Evolutionary conservation across 53 echinoderm and acorn worm genomes (phyloP), one percentile per base, ranked within the genome.

Genomic region (Hippasteria phrygiana): DNA sequence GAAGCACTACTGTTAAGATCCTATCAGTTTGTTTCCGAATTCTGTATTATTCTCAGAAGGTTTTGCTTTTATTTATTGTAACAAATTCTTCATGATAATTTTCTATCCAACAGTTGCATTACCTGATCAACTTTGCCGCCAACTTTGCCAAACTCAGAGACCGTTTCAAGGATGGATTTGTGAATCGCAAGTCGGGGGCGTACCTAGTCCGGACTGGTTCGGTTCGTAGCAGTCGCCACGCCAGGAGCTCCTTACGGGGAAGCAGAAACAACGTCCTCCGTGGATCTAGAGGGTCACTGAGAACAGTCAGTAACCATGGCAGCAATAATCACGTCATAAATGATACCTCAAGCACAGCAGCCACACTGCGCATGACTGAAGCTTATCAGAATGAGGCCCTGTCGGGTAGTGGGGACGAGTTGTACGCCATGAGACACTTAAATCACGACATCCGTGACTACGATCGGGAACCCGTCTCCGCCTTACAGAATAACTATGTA

Each of bases 61-160:
- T 53, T 54, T 43, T 12, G 34, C 14, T 55, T 50, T 31, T 6
- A n/a, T 45, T 10, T 29, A 66, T 42, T 20, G 17, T 31, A 24
- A 48, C 29, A 47, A n/a, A 20, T 77, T 87, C 31, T 38, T 80
- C 17, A 41, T 54, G 5, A 14, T 53, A 56, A 48, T 51, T 13
- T 70, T 77, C 67, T 43, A 70, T 16, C 66, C 87, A 45, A 72
- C 40, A 97, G 97, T 41, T 95, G 22, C 95, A 93, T 33, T 97
- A 85, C 63, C 85, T 97, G 41, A 88, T 95, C 35, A 97, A 97
- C 87, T 90, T 87, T 69, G 87, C 95, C 11, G 95, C 97, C 55
- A 97, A 97, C 90, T 97, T 92, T 92, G 92, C 97, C 67, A 95
- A 97, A 45, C 94, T 97, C 4, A 88, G 97, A 5, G 94, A 95